Percentiles rank a stretch among this genome's conserved stretches.
These are phyloP conservation scores for Apoda limacodes DNA, from an alignment of 2,888 invertebrate species.

Conservation along the genomic window DNA sequence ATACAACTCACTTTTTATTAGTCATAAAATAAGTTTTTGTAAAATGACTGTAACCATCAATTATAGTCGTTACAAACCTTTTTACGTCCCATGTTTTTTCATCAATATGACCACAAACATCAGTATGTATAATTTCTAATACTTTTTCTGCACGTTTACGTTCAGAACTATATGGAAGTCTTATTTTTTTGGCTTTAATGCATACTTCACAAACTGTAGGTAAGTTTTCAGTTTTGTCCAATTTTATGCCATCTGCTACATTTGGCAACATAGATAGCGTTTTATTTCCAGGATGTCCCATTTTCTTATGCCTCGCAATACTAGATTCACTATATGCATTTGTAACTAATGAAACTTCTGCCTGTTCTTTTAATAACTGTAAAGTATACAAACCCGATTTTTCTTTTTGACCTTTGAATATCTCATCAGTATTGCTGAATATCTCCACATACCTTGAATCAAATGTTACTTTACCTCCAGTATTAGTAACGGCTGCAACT, in stretches of 20 bases:
- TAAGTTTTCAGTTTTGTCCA: conserved; percentile 2
- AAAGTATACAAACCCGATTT: conserved; percentile 1
- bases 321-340: no score
- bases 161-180: conserved; percentile 1
- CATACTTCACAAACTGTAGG: conserved; percentile 5
- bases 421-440: neutral
- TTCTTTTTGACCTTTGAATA: conserved; percentile 2
- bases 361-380: no score
- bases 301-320: no score
- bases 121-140: conserved; percentile 2
- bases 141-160: neutral
- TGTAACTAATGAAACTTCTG: no score
- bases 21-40: neutral
- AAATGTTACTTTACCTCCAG: conserved; percentile 3
- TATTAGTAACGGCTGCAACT: conserved; percentile 3
- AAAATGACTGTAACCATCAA: conserved; percentile 13
- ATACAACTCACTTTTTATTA: no score
- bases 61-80: conserved; percentile 17
- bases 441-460: conserved; percentile 1
- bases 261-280: conserved; percentile 2
- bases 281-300: conserved; percentile 5
- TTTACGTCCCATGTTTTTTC: conserved; percentile 19
- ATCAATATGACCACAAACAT: conserved; percentile 8
- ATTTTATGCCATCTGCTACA: conserved; percentile 4
- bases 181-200: conserved; percentile 2